phyloP scores from a whole-genome alignment of 2,113 vertebrate species.

The Tretioscincus oriximinensis region DNA sequence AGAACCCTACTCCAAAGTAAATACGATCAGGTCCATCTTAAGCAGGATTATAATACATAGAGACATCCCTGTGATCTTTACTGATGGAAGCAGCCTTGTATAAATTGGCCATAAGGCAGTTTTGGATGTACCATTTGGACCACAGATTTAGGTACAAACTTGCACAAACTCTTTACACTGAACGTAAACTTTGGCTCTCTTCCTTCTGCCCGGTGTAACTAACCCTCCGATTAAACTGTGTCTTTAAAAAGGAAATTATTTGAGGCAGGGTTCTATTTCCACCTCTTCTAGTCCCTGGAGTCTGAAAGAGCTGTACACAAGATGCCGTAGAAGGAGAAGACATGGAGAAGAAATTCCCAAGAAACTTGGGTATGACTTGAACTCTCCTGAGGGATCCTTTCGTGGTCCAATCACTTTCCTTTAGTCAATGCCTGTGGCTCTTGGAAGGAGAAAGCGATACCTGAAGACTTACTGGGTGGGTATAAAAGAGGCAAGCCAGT shows the following conservation, averaged over 20 bases:
- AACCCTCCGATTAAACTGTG: background rate
- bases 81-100: no score
- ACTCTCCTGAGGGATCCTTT: conserved; percentile 23
- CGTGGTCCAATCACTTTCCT: conserved; percentile 10
- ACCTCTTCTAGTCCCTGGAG: background rate
- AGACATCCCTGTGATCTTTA: no score
- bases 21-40: no score
- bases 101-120: background rate
- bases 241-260: background rate
- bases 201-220: background rate
- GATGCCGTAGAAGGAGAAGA: conserved; percentile 34
- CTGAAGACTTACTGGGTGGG: conserved; percentile 8
- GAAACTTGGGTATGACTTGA: conserved; percentile 29
- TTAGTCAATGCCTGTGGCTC: rapidly evolving
- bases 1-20: no score
- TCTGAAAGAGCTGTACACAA: background rate
- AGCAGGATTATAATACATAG: no score
- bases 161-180: no score
- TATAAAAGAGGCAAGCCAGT: conserved; percentile 30
- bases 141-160: no score
- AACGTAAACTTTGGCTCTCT: no score
- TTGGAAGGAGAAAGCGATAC: rapidly evolving
- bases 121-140: no score
- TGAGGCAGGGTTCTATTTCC: background rate
- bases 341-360: conserved; percentile 35